Evolutionary conservation across 2,888 invertebrate species (phyloP).

Genomic region (Brachyopa scutellaris): DNA sequence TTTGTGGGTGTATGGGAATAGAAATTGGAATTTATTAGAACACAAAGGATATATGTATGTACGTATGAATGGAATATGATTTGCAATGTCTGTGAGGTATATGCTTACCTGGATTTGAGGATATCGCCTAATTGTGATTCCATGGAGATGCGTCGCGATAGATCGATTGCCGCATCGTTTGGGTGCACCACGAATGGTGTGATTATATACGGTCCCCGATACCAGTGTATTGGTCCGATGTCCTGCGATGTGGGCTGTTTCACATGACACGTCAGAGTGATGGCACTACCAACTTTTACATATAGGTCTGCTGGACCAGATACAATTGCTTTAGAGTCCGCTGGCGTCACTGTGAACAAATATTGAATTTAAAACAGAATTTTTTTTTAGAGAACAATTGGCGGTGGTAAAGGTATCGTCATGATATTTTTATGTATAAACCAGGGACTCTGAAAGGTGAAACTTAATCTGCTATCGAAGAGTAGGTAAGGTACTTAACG

Average conservation of each 20-base stretch:
- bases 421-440: too few relatives aligned
- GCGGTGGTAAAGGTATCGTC: too few relatives aligned
- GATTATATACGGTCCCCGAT: slow-evolving; percentile 83
- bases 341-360: slow-evolving; percentile 78
- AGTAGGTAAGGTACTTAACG: too few relatives aligned
- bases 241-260: slow-evolving; percentile 86
- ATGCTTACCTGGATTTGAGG: slow-evolving; percentile 85
- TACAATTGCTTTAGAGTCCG: slow-evolving; percentile 88
- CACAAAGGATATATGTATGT: neutral
- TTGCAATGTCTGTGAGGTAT: slow-evolving; percentile 14
- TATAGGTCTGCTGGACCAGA: slow-evolving; percentile 87
- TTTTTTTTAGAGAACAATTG: too few relatives aligned
- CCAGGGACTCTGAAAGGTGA: too few relatives aligned
- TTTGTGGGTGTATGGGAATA: slow-evolving; percentile 1
- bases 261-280: slow-evolving; percentile 88
- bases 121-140: slow-evolving; percentile 84
- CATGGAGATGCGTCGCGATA: slow-evolving; percentile 80
- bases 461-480: too few relatives aligned
- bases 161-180: slow-evolving; percentile 80
- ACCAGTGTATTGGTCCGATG: slow-evolving; percentile 88
- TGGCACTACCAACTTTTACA: slow-evolving; percentile 88
- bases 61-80: neutral
- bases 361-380: neutral
- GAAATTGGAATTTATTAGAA: slow-evolving; percentile 25
- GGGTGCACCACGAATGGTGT: slow-evolving; percentile 81